These are phyloP conservation scores for Sebastes reedi DNA, from an alignment of 2,797 vertebrate genomes.

Conservation along the genomic window DNA sequence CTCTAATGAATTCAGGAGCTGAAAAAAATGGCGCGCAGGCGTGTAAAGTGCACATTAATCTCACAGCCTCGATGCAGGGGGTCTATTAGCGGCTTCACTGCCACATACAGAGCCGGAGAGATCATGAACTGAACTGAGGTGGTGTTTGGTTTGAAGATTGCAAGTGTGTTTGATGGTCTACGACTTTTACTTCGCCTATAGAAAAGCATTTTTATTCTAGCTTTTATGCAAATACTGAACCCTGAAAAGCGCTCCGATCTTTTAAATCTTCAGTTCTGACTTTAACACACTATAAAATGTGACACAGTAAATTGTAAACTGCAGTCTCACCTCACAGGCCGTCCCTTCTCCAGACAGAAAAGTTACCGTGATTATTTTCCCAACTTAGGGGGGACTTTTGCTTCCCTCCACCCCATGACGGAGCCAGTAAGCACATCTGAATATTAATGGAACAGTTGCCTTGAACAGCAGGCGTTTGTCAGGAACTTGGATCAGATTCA, in stretches of 20 bases:
- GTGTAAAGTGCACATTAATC: slow-evolving; percentile 58
- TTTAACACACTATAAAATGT: slow-evolving; percentile 10
- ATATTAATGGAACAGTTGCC: slow-evolving; percentile 80
- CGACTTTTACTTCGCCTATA: not conserved
- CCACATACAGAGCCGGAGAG: not conserved
- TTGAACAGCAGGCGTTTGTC: slow-evolving; percentile 81
- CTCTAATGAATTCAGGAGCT: slow-evolving; percentile 69
- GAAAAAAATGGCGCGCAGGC: slow-evolving; percentile 34
- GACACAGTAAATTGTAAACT: slow-evolving; percentile 18
- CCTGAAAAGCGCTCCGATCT: not conserved
- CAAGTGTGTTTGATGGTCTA: not conserved
- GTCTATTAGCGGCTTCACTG: slow-evolving; percentile 28
- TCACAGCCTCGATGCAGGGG: slow-evolving; percentile 32
- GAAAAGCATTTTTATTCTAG: not conserved
- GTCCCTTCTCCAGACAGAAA: slow-evolving; percentile 20
- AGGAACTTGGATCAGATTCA: slow-evolving; percentile 77
- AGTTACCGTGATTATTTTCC: slow-evolving; percentile 66
- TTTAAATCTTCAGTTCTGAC: slow-evolving; percentile 1
- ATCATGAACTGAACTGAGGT: slow-evolving; percentile 7
- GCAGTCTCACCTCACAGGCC: not conserved
- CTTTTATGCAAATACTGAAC: slow-evolving; percentile 12
- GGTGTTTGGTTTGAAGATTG: slow-evolving; percentile 4
- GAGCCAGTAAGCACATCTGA: slow-evolving; percentile 64
- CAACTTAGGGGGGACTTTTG: slow-evolving; percentile 49
- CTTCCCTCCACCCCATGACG: slow-evolving; percentile 15